These are phyloP conservation scores for Bathynomus jamesi DNA, from an alignment of 1,140 invertebrate genomes.

Conservation along the genomic window DNA sequence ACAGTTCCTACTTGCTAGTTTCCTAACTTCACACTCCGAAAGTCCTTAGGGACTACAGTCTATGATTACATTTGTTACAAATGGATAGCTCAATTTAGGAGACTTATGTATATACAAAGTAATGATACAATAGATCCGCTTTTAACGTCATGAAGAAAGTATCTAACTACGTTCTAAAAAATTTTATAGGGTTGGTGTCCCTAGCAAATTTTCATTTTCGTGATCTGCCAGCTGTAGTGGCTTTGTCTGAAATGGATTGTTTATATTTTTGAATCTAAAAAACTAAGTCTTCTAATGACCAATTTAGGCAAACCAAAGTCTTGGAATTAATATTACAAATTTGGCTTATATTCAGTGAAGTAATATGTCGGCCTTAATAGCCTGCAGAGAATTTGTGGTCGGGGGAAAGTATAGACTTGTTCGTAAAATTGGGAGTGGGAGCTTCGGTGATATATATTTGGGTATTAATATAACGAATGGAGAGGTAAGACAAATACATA, in stretches of 20 bases:
- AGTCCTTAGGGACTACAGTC: no score
- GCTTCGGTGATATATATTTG: slow-evolving; percentile 97
- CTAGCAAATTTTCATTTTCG: not conserved
- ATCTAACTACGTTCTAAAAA: not conserved
- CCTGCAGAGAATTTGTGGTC: slow-evolving; percentile 61
- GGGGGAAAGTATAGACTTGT: slow-evolving; percentile 88
- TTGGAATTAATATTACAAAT: not conserved
- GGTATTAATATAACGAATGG: slow-evolving; percentile 39
- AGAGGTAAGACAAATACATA: slow-evolving; percentile 59
- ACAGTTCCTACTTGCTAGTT: no score
- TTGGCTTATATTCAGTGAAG: not conserved
- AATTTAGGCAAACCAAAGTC: not conserved
- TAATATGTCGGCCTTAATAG: slow-evolving; percentile 30
- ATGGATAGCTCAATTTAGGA: no score
- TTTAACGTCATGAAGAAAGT: no score
- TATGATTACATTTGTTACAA: no score
- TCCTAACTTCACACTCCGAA: no score
- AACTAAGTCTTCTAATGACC: not conserved
- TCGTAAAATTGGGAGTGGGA: slow-evolving; percentile 95
- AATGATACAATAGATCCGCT: no score
- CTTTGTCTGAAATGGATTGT: not conserved
- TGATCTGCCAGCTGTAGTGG: not conserved
- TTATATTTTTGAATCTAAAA: not conserved
- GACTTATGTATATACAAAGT: no score
- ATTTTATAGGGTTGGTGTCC: not conserved